A percentile compares a stretch with the other conserved stretches of the same genome.
These are phyloP conservation scores for Podocnemis expansa DNA, from an alignment of 2,113 vertebrate species.

Conservation along the genomic window DNA sequence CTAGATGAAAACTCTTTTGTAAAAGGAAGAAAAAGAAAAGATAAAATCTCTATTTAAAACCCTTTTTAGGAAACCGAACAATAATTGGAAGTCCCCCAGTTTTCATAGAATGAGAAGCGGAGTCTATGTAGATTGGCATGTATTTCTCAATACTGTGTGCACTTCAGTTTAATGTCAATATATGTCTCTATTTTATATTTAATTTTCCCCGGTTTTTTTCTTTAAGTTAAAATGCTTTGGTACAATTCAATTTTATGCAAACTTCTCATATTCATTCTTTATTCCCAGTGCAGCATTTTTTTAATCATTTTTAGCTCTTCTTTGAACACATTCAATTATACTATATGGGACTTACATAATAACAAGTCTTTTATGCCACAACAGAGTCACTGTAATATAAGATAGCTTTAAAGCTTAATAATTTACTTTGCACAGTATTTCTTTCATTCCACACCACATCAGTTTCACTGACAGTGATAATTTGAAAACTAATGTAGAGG, in stretches of 20 bases:
- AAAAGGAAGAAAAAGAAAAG: neutral
- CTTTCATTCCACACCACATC: neutral
- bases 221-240: neutral
- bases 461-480: slow-evolving; percentile 14
- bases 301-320: slow-evolving; percentile 31
- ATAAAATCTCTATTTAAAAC: neutral
- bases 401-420: slow-evolving; percentile 2
- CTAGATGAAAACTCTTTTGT: neutral
- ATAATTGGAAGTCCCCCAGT: neutral
- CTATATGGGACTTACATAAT: neutral
- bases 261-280: slow-evolving; percentile 18
- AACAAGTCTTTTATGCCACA: slow-evolving; percentile 18
- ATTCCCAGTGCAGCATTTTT: neutral
- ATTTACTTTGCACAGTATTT: slow-evolving; percentile 14
- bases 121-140: neutral
- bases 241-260: slow-evolving; percentile 1
- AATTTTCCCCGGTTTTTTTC: neutral
- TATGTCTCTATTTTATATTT: neutral
- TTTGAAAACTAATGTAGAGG: slow-evolving; percentile 3
- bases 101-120: neutral
- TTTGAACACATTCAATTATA: slow-evolving; percentile 25
- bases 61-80: neutral
- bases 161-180: neutral
- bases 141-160: neutral
- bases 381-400: slow-evolving; percentile 5